Evolutionary conservation across 2,797 vertebrate species (phyloP).

Genomic region (Cercopithecus mitis): DNA sequence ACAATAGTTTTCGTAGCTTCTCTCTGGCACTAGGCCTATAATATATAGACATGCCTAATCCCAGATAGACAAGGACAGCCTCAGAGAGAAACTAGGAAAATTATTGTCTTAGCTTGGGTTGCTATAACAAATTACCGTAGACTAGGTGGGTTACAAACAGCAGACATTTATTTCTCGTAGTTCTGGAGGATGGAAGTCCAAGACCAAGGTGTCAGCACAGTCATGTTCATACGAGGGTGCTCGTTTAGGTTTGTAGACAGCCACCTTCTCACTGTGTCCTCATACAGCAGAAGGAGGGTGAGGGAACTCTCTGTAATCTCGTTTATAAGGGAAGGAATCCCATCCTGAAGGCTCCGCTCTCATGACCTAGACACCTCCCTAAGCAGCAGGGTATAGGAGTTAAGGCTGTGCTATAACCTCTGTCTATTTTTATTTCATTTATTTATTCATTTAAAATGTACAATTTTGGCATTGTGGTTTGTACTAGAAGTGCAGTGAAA

Average conservation of each 20-base stretch:
- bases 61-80: not conserved
- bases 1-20: too few relatives aligned
- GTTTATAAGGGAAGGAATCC: not conserved
- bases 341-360: not conserved
- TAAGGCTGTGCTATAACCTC: not conserved
- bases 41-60: not conserved
- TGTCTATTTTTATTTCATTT: not conserved
- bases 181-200: not conserved
- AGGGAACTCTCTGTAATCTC: not conserved
- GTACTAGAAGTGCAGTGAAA: not conserved
- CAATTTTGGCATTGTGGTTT: not conserved
- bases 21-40: not conserved
- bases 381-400: not conserved
- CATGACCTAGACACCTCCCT: not conserved
- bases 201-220: accelerated
- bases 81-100: not conserved
- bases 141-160: not conserved
- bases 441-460: not conserved
- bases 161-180: not conserved
- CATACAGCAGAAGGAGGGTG: not conserved
- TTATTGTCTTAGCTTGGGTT: not conserved
- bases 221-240: not conserved
- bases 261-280: not conserved
- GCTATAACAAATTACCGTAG: not conserved
- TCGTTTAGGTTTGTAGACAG: not conserved